phyloP scores from a whole-genome alignment of 2,797 vertebrate genomes.

The Nyctalus aviator region DNA sequence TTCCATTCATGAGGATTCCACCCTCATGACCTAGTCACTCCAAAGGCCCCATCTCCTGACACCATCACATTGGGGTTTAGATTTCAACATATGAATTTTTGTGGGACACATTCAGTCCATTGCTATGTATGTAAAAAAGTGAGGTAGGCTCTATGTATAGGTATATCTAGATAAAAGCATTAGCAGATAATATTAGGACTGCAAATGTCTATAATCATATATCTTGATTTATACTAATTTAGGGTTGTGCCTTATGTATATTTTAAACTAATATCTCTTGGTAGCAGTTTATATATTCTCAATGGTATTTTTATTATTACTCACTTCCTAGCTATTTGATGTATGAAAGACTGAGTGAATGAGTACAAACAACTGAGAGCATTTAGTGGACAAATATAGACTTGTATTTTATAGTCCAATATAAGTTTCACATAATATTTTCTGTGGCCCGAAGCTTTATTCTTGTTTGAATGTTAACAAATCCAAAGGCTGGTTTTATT shows the following conservation, averaged over 20 bases:
- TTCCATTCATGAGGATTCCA: neutral
- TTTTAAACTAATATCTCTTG: slow-evolving; percentile 22
- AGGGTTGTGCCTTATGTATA: neutral
- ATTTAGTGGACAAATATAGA: slow-evolving; percentile 1
- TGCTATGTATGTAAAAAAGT: neutral
- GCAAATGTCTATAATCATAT: neutral
- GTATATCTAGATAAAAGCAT: neutral
- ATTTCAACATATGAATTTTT: neutral
- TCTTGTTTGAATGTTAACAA: slow-evolving; percentile 16
- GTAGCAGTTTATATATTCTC: neutral
- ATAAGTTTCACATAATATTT: slow-evolving; percentile 47
- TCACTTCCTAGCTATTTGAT: neutral
- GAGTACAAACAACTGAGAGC: neutral
- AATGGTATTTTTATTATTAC: neutral
- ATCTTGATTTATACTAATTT: slow-evolving; percentile 26
- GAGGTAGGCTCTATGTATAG: neutral
- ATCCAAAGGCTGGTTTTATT: neutral
- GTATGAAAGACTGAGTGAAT: neutral
- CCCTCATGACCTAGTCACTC: neutral
- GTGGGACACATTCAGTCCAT: neutral
- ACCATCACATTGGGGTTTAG: neutral
- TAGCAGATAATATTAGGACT: neutral
- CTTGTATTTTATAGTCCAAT: neutral
- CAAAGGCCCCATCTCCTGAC: neutral
- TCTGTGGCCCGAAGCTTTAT: neutral